phyloP scores from a whole-genome alignment of 2,888 invertebrate species.

The Selenia dentaria region DNA sequence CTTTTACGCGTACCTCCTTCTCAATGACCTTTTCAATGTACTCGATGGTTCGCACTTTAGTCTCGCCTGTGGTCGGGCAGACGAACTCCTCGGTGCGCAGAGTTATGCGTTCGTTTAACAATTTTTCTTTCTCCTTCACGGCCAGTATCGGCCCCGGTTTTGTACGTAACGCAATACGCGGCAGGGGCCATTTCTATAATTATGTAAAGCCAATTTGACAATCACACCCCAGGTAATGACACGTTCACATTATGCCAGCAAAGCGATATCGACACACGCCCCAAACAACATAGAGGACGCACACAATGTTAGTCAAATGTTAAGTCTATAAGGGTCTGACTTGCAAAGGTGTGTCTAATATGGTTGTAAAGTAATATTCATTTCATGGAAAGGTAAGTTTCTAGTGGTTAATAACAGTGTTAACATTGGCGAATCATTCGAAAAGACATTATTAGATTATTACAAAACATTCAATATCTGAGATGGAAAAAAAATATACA shows the following conservation, averaged over 20 bases:
- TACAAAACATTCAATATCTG: conserved; percentile 48
- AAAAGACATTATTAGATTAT: conserved; percentile 57
- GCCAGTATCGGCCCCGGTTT: conserved; percentile 92
- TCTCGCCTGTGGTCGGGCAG: conserved; percentile 93
- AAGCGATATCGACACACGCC: conserved; percentile 66
- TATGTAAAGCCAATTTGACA: conserved; percentile 80
- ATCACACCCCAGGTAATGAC: conserved; percentile 65
- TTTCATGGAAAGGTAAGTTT: conserved; percentile 1
- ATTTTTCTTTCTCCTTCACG: conserved; percentile 95
- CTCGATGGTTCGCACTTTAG: conserved; percentile 95
- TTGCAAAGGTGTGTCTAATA: conserved; percentile 8
- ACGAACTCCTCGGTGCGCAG: conserved; percentile 95
- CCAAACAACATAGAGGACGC: conserved; percentile 39
- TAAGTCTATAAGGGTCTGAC: conserved; percentile 35
- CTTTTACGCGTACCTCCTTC: conserved; percentile 91
- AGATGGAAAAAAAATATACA: conserved; percentile 42
- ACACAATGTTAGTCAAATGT: conserved; percentile 50
- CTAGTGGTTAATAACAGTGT: conserved; percentile 64
- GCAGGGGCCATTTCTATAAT: conserved; percentile 87
- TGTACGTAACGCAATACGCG: conserved; percentile 95
- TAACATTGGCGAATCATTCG: conserved; percentile 61
- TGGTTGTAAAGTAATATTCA: background rate
- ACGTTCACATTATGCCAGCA: conserved; percentile 54
- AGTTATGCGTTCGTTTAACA: conserved; percentile 95
- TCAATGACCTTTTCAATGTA: conserved; percentile 98